phyloP scores from a whole-genome alignment of 2,113 vertebrate species.

The Hippopotamus amphibius region DNA sequence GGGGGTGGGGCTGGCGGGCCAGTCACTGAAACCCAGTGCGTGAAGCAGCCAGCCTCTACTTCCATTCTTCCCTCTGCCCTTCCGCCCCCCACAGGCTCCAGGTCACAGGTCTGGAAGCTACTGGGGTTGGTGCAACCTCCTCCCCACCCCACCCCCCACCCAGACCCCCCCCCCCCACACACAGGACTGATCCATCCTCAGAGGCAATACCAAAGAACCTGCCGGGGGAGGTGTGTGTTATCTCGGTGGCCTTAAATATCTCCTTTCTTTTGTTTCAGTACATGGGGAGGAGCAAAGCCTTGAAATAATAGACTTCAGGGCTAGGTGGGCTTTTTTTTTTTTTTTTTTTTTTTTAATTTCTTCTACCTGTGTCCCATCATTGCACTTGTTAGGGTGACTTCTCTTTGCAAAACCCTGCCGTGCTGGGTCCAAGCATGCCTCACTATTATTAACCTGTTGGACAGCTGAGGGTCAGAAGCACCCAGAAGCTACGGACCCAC shows the following conservation, averaged over 20 bases:
- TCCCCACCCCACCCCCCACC: too few relatives aligned
- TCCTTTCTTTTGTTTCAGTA: not conserved
- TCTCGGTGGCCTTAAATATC: not conserved
- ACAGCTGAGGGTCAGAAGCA: slow-evolving; percentile 68
- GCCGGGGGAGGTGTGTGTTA: not conserved
- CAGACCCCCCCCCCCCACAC: too few relatives aligned
- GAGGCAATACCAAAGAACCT: not conserved
- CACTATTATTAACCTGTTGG: slow-evolving; percentile 64
- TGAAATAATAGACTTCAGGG: not conserved
- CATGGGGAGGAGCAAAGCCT: not conserved
- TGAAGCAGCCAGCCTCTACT: not conserved
- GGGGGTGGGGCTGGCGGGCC: accelerated
- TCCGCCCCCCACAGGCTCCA: not conserved
- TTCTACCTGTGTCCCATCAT: not conserved
- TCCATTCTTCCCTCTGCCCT: not conserved
- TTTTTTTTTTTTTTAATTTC: not conserved
- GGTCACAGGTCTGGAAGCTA: not conserved
- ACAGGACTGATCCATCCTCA: not conserved
- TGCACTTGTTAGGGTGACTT: not conserved
- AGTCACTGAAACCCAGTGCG: not conserved
- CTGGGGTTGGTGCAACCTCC: not conserved
- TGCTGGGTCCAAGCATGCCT: not conserved
- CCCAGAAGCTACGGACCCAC: slow-evolving; percentile 13
- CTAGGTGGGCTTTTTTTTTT: not conserved
- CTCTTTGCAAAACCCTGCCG: not conserved